Base-by-base conservation (phyloP, 2,888 invertebrate species). In the Germaria angustata region DNA sequence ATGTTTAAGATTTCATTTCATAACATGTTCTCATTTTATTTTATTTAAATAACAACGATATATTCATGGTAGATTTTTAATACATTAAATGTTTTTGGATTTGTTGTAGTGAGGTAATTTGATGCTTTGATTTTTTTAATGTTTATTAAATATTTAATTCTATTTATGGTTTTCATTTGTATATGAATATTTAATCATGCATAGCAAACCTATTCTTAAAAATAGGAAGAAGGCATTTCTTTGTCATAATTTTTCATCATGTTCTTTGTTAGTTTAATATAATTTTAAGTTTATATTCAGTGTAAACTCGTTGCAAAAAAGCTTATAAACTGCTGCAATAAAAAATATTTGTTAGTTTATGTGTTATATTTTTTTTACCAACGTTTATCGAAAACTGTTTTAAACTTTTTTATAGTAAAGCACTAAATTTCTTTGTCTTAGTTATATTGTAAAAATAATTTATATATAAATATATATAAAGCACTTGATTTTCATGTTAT, bases 161-260 rank as follows among this genome's bases (percentile, higher is more conserved):
- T 57, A 24, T 69, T 46, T 61, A 20, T 39, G 34, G 15, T 55
- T 17, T 41, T 15, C 2, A 1, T 73, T 34, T 46, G 17, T 71
- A 41, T 76, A 72, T 28, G 28, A 49, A 68, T 71, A 76, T 76
- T 44, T 75, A 44, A 20, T 17, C 78, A 55, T 79, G 77, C 77
- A 73, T 79, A 80, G 73, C 73, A 77, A 73, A 66, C 84, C 73
- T 80, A 75, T 81, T 84, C 44, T 71, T 78, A 68, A 71, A 84
- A 83, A 84, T 81, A 84, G 81, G 81, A 79, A 80, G 80, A 80
- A 84, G 79, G 81, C 81, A 84, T 84, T 79, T 82, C 55, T 69
- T 68, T 63, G 68, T 53, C 55, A 66, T 66, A 22, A 46, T 41
- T 49, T 20, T 36, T 53, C 3, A n/a, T 78, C 15, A 7, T 41